Evolutionary conservation across 2,888 invertebrate genomes (phyloP), one percentile per base, ranked within the genome.

Genomic region (Erynnis tages): DNA sequence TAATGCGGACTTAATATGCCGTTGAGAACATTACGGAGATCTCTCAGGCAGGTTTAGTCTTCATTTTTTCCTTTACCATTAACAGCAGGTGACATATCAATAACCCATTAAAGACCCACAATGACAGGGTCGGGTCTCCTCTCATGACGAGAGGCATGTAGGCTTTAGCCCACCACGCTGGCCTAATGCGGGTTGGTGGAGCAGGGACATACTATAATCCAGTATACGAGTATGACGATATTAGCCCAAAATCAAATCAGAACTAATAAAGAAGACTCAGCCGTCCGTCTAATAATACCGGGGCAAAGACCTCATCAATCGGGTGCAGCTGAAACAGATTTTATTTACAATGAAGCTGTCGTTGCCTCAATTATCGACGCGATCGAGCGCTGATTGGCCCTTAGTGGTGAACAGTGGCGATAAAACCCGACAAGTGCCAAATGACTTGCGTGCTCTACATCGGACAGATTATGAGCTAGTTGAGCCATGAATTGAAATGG

Each of bases 331-430:
- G 13, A 25, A 49, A 49, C 40, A 21, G 32, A 41, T 40, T 49
- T 34, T 27, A 49, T 35, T 41, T 41, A 49, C 50, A 50, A 43
- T 50, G 43, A 50, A 43, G 35, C 34, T 34, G 34, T 50, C 34
- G 25, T 35, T 43, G 27, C 43, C n/a, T 35, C 27, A 43, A 49
- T 50, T 49, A 49, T 27, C 32, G 19, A 25, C 8, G 34, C 32
- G 10, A 34, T 34, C 13, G 41, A 32, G 27, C 41, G 21, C 32
- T 41, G 49, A 49, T 49, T 34, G 49, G 29, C 32, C 48, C 40
- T 40, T 23, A 54, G 21, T 34, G 27, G 16, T 2, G 40, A 10
- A 32, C 17, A 54, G 21, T 34, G 27, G 16, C 4, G 40, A 10
- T 35, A 7, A 10, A 40, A 1, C 19, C 2, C 35, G 7, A 8